phyloP scores from a whole-genome alignment of 2,797 vertebrate species.

The Dallia pectoralis region DNA sequence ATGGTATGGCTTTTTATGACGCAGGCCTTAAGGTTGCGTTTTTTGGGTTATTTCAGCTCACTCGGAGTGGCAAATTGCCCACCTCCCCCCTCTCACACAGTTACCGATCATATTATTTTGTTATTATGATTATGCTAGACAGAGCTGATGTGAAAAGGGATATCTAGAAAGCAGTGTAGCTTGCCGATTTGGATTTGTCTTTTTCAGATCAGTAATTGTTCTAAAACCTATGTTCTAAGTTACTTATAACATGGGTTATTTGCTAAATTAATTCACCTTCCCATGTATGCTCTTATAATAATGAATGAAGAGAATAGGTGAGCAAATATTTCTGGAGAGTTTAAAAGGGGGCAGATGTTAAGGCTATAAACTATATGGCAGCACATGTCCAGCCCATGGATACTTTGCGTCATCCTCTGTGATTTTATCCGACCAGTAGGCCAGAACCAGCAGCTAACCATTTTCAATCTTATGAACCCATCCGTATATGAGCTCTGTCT shows the following conservation, averaged over 20 bases:
- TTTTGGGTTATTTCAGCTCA: background rate
- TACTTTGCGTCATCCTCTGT: background rate
- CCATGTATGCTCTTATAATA: background rate
- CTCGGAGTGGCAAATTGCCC: background rate
- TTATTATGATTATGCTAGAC: background rate
- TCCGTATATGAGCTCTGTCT: slow-evolving; percentile 46
- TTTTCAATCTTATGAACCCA: background rate
- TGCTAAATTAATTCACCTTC: background rate
- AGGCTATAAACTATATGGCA: background rate
- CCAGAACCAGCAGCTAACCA: background rate
- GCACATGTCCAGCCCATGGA: background rate
- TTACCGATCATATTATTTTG: background rate
- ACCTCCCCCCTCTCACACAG: background rate
- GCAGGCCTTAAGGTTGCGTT: too few relatives aligned
- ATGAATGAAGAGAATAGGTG: background rate
- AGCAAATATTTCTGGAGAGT: background rate
- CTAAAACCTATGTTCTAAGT: too few relatives aligned
- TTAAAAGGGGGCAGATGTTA: background rate
- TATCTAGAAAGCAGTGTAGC: too few relatives aligned
- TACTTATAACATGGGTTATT: too few relatives aligned
- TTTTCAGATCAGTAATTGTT: too few relatives aligned
- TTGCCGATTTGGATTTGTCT: too few relatives aligned
- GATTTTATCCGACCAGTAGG: background rate
- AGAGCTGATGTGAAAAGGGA: background rate
- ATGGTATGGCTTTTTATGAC: background rate